A percentile compares a stretch with the other conserved stretches of the same genome.
These are phyloP conservation scores for Sander vitreus DNA, from an alignment of 2,113 vertebrate genomes.

Conservation along the genomic window DNA sequence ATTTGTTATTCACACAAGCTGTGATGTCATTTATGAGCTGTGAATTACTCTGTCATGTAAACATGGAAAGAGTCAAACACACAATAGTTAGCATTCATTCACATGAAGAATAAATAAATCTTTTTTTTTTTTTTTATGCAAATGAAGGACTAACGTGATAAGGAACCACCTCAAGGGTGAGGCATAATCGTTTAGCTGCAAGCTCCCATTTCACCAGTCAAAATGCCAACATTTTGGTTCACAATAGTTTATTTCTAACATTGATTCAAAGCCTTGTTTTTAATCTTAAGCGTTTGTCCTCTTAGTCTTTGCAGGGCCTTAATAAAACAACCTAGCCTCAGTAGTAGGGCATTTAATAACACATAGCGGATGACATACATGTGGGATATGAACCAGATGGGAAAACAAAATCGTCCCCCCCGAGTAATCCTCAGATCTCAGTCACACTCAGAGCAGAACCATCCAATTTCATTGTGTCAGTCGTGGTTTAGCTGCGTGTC, in stretches of 20 bases:
- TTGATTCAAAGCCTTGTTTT: slow-evolving; percentile 33
- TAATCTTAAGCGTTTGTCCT: slow-evolving; percentile 11
- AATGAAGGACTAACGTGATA: background rate
- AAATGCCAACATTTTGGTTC: background rate
- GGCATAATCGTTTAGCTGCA: background rate
- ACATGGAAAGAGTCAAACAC: slow-evolving; percentile 1
- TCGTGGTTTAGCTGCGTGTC: slow-evolving; percentile 23
- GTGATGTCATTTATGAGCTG: too few relatives aligned
- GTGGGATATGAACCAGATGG: slow-evolving; percentile 12
- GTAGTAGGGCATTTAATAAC: background rate
- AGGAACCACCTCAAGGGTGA: background rate
- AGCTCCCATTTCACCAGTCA: slow-evolving; percentile 5
- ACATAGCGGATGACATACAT: background rate
- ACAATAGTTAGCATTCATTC: background rate
- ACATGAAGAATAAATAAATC: background rate
- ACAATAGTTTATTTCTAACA: background rate
- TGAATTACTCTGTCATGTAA: slow-evolving; percentile 50
- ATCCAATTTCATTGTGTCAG: slow-evolving; percentile 23
- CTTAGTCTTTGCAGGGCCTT: slow-evolving; percentile 13
- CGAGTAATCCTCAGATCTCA: slow-evolving; percentile 22
- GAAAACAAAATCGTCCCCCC: slow-evolving; percentile 2
- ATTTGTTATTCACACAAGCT: slow-evolving; percentile 55
- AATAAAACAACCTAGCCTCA: background rate
- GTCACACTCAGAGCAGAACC: background rate
- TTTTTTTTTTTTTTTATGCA: slow-evolving; percentile 14